Evolutionary conservation across 2,797 vertebrate genomes (phyloP).

Genomic region (Sylvilagus floridanus): DNA sequence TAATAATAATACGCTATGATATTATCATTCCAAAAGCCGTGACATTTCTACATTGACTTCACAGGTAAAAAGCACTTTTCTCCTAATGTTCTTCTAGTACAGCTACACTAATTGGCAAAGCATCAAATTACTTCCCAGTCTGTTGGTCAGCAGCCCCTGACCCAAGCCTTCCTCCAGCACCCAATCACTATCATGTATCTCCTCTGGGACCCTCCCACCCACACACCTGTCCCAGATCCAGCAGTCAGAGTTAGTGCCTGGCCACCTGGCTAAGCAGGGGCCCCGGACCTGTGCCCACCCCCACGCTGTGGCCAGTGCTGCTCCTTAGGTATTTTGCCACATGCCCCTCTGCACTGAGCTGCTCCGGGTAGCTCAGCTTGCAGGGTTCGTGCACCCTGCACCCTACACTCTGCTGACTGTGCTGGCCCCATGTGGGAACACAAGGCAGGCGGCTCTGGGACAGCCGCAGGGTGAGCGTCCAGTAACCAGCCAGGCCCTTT

Average conservation of each 20-base stretch:
- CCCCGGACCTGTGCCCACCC: not conserved
- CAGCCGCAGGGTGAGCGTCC: not conserved
- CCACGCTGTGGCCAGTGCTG: not conserved
- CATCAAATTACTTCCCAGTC: not conserved
- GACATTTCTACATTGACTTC: constrained; percentile 41
- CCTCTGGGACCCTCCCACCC: not conserved
- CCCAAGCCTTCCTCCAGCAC: not conserved
- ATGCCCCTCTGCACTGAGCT: not conserved
- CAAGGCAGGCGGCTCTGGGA: not conserved
- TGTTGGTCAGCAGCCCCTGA: not conserved
- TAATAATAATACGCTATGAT: not conserved
- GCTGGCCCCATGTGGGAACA: not conserved
- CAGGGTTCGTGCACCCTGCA: not conserved
- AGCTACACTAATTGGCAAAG: not conserved
- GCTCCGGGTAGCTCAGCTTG: not conserved
- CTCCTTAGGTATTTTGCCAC: not conserved
- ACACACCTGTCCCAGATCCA: not conserved
- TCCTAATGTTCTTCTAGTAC: not conserved
- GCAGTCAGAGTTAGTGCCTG: not conserved
- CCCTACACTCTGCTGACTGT: too few species aligned
- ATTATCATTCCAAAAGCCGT: not conserved
- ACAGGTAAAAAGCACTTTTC: not conserved
- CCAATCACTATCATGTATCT: not conserved
- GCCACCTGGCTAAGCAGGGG: not conserved
- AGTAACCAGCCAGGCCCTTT: not conserved